Base-by-base conservation (phyloP, 2,113 vertebrate genomes). In the Ancistrus triradiatus region DNA sequence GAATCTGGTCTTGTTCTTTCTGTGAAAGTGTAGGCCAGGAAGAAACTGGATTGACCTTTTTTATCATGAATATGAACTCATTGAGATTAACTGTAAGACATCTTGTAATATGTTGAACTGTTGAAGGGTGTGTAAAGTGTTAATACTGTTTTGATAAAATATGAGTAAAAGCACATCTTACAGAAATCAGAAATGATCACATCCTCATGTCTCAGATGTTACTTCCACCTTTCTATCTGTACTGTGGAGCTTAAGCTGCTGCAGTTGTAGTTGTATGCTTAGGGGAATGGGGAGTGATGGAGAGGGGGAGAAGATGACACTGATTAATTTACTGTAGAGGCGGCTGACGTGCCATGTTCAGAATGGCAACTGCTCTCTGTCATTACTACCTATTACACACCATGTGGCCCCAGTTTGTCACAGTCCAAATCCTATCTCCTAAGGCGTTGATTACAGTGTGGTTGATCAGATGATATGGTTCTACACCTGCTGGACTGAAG, bases 321-420 rank as follows among this genome's bases (percentile, higher is more conserved):
- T 69, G 46, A 72, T 72, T 67, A 68, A 61, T 63, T 40, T 31
- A 18, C 52, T 42, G 43, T 55, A 51, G 42, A 46, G 56, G 64
- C 33, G 40, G 47, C 61, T 43, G 43, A 42, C 60, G 28, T 31
- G 50, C 53, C 49, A 27, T 47, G 27, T 37, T 21, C 61, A 40
- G 31, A 59, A 44, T 33, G 19, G 21, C 44, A 53, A 17, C 47
- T 27, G 35, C 58, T 68, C 64, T 66, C 56, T 59, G 69, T 74
- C 66, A 79, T 78, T 76, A 70, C 70, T 65, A 64, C 52, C 51
- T 47, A 68, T 77, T 76, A 74, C 70, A 68, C 63, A 44, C 69
- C 72, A 75, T 65, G 69, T 67, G 69, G 53, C 59, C 52, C 44
- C 63, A 58, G 61, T 69, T 64, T 63, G 62, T 68, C 57, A 49